Base-by-base conservation (phyloP, 2,797 vertebrate genomes). In the Nothura maculosa region DNA sequence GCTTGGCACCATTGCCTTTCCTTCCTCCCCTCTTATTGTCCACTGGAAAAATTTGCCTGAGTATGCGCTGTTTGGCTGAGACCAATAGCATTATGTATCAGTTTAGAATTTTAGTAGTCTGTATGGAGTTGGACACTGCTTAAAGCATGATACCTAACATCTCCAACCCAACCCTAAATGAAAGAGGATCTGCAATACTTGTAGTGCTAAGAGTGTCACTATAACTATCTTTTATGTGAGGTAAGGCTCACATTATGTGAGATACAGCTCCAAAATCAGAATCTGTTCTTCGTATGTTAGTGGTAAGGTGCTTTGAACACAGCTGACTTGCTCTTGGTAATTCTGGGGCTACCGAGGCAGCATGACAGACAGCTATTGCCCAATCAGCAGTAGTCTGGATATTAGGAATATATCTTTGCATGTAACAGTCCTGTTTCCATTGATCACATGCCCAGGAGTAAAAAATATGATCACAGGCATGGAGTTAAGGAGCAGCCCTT, bases 351-450 rank as follows among this genome's bases (percentile, higher is more conserved):
- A 16, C 0, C 0, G 27, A 40, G 58, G 76, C 52, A 89, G 25
- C 10, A 9, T 50, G 85, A 55, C 68, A 87, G 91, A 73, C 60
- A 52, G 42, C 22, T 78, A 7, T 54, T 85, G 66, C 16, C 18
- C 87, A 80, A 68, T 75, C 58, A 40, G 32, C 67, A 80, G 47
- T 15, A 74, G 43, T 81, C 45, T 82, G 8, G 18, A 47, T 72
- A 89, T 74, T 68, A 92, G 61, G 93, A 92, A 74, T 64, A 6
- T 32, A 70, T 85, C 94, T 84, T 80, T 9, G 74, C 18, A 20
- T 24, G 27, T 60, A 61, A 55, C 25, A 86, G 78, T 61, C 27
- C 6, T 63, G 16, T 52, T 90, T 77, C 20, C 34, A 45, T 20
- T 82, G 36, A 80, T 80, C 38, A 85, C 55, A 64, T 30, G 61